Evolutionary conservation across 2,888 invertebrate species (phyloP), one percentile per base, ranked within the genome.

Genomic region (Leptinotarsa rubiginosa): DNA sequence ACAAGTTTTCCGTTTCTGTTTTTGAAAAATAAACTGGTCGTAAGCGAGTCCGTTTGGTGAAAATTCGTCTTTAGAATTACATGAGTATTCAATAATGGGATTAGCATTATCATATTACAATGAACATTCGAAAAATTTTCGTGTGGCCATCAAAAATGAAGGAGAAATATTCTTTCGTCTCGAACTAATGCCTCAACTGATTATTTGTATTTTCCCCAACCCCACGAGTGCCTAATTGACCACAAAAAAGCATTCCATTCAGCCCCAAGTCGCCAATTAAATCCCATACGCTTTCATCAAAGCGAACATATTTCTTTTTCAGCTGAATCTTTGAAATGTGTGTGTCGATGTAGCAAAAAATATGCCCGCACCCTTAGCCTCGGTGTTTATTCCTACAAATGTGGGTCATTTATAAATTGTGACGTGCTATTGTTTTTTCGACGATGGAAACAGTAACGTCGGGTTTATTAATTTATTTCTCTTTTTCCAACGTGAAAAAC

Each of bases 381-480:
- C 50, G 52, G 62, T 71, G 65, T 72, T 65, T 72, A 72, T 75
- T 72, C 69, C 56, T 69, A 69, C 75, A 75, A 72, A 75, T 75
- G 75, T 72, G 56, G 65, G 72, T 65, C 75, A 75, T 77, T 75
- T 70, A 74, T 77, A 75, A 77, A 65, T 68, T 65, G 72, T 77
- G 77, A 77, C 77, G 70, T 69, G 69, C 77, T 70, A 75, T 77
- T 75, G 75, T 77, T 75, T 74, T 75, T 66, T 56, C 62, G 73
- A 41, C 75, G 72, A 72, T 68, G 70, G 65, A 69, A 75, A 77
- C 75, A 68, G 52, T 72, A 75, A 68, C 70, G 68, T 50, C 50
- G 67, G 77, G 75, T 77, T 77, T 73, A 75, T 75, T 77, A 77
- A 77, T 77, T 77, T 73, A 75, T 77, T 72, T 77, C 65, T 72